phyloP scores from a whole-genome alignment of 2,797 vertebrate species.

The Chrosomus eos region DNA sequence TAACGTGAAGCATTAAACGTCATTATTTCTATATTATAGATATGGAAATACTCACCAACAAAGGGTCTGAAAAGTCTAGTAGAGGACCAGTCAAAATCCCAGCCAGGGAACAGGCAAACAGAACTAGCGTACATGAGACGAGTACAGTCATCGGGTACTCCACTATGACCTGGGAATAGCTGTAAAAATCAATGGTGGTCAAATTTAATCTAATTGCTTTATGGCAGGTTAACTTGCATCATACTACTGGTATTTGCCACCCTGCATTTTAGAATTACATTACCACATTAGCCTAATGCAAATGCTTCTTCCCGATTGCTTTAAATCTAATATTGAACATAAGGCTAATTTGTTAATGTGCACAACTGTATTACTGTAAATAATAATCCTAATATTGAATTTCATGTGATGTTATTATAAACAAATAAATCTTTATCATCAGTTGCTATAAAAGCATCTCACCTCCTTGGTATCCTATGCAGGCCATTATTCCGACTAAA shows the following conservation, averaged over 20 bases:
- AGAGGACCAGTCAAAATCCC: constrained; percentile 86
- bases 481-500: constrained; percentile 83
- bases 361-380: not conserved
- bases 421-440: constrained; percentile 4
- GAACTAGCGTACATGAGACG: constrained; percentile 77
- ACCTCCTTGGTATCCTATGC: constrained; percentile 90
- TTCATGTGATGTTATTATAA: not conserved
- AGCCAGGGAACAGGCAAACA: constrained; percentile 85
- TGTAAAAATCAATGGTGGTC: constrained; percentile 65
- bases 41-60: constrained; percentile 81
- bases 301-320: not conserved
- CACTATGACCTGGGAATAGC: constrained; percentile 90
- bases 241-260: not conserved
- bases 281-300: not conserved
- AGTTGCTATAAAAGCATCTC: constrained; percentile 61
- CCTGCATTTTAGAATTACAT: constrained; percentile 6
- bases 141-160: constrained; percentile 86
- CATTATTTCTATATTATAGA: not conserved
- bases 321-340: not conserved
- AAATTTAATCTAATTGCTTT: not conserved
- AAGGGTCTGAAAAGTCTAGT: constrained; percentile 93
- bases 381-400: not conserved
- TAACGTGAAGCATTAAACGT: not conserved
- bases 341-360: not conserved
- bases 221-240: not conserved